Base-by-base conservation (phyloP, 2,888 invertebrate genomes). In the Eilema sororculum region DNA sequence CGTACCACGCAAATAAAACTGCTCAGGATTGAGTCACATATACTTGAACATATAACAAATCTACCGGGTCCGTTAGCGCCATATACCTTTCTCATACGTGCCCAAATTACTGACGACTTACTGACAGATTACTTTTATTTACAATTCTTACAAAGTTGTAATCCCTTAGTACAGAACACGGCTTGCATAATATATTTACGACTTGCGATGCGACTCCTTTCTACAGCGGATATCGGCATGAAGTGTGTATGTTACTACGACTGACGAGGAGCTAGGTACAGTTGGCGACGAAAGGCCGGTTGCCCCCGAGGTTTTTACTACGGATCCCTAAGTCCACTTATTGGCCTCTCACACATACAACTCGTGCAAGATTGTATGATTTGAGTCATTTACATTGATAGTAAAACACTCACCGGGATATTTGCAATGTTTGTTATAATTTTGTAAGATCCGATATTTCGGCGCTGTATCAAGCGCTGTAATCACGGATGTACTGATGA, bases 31-130 rank as follows among this genome's bases (percentile, higher is more conserved):
- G 46, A 46, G 20, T 46, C 20, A 46, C 46, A 20, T 41, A 5
- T 20, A 20, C 46, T 20, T 46, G 46, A 6, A 2, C 46, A 46
- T 46, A 46, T 46, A 46, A 20, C 46, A n/a, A 65, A 30, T 12
- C 52, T 57, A n/a, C 20, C 2, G 25, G 58, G 16, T 9, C 37
- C 56, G 60, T 52, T 60, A 60, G 52, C 71, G 67, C 64, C 63
- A 63, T 24, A 46, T 24, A 37, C 63, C 61, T 66, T 62, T 68
- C 68, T n/a, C 68, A 67, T 72, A 68, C 72, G 72, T 72, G 72
- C 30, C 22, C 46, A 33, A 30, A 4, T 66, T 72, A 66, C 68
- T 46, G 60, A 66, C 20, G 22, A 62, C 52, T 9, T 52, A 9
- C 52, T 5, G 8, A 33, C 58, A 41, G 60, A 57, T 58, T 30